A percentile compares a stretch with the other conserved stretches of the same genome.
Evolutionary conservation across 1,140 invertebrate genomes (phyloP).

Genomic region (Triops cancriformis): DNA sequence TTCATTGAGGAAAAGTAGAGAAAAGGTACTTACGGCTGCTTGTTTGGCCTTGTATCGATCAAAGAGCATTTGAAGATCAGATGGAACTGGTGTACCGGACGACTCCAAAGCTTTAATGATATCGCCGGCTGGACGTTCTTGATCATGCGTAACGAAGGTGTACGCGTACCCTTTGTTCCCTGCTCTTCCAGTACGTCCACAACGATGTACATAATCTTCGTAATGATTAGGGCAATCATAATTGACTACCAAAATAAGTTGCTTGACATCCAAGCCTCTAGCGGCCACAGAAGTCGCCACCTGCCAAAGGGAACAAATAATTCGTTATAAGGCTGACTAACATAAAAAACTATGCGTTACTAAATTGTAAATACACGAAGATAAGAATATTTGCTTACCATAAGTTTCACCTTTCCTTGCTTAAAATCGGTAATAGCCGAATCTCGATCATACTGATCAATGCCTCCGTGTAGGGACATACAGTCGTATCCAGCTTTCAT

Average conservation of each 20-base stretch:
- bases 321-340: neutral
- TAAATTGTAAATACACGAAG: neutral
- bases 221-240: conserved; percentile 99
- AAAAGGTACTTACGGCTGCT: conserved; percentile 60
- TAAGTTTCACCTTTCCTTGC: conserved; percentile 63
- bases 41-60: conserved; percentile 78
- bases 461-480: conserved; percentile 95
- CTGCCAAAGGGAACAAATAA: conserved; percentile 35
- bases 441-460: conserved; percentile 98
- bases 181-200: conserved; percentile 83
- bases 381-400: conserved; percentile 41
- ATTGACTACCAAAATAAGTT: conserved; percentile 95
- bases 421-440: conserved; percentile 98
- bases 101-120: conserved; percentile 82
- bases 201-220: conserved; percentile 99
- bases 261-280: conserved; percentile 94
- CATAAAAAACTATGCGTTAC: too few relatives aligned
- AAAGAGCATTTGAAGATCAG: conserved; percentile 70
- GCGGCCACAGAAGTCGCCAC: conserved; percentile 95
- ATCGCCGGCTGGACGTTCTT: conserved; percentile 86
- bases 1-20: conserved; percentile 16
- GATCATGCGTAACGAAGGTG: conserved; percentile 93
- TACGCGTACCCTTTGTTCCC: conserved; percentile 94
- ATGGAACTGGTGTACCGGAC: conserved; percentile 64
- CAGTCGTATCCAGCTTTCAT: conserved; percentile 95